Evolutionary conservation across 1,140 invertebrate genomes (phyloP), one percentile per base, ranked within the genome.

Genomic region (Eriocheir sinensis): DNA sequence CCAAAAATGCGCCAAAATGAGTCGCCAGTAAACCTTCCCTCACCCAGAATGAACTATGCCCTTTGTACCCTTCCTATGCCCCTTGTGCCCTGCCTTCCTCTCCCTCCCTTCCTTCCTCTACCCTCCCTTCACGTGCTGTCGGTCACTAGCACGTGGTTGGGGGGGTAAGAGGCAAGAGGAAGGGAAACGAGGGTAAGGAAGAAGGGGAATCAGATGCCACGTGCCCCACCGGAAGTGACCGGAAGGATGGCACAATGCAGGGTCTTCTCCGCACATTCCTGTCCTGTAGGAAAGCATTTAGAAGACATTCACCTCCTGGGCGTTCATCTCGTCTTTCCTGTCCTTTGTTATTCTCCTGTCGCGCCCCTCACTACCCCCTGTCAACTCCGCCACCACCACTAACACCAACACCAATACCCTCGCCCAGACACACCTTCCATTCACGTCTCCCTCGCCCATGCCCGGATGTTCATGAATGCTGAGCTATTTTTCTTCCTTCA

Each of bases 211-310:
- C 60, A n/a, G 60, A 72, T 72, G 81, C 81, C 81, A 85, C 81
- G 81, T 85, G 81, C 81, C 81, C n/a, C 34, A 9, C 34, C 81
- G 38, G 38, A 85, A 85, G 81, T 85, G 34, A 41, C 81, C 81
- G 81, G 81, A 85, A 85, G 81, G 36, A 0, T 36, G 0, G 34
- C 15, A 85, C 81, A 85, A 85, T 85, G 81, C 34, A 41, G 4
- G 38, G 15, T 72, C 32, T 38, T 15, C 38, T 41, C 36, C 8
- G 32, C 38, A 27, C 60, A 72, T 72, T 72, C 60, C 38, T 85
- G 38, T 85, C 81, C 81, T 85, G 81, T 27, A 85, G 81, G 30
- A 36, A 32, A n/a, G n/a, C n/a, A n/a, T n/a, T n/a, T n/a, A n/a
- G n/a, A n/a, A 30, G 81, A 38, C 81, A 36, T 85, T 41, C 81